Base-by-base conservation (phyloP, 2,888 invertebrate genomes). In the Eumacrocentrus americanus region DNA sequence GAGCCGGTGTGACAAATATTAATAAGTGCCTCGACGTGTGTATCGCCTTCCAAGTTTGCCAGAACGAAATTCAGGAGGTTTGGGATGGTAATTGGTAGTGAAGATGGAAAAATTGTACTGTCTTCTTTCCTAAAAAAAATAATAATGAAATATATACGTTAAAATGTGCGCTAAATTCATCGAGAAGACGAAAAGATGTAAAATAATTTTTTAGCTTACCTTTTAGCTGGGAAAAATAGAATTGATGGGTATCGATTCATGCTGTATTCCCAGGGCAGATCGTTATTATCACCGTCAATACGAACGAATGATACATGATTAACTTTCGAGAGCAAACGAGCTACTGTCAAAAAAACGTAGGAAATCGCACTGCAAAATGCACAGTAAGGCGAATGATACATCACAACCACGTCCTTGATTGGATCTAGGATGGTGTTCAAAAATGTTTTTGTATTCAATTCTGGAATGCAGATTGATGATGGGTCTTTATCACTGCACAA, bases 251-350 rank as follows among this genome's bases (percentile, higher is more conserved):
- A 90, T 53, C 83, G 83, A 64, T 89, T 87, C 83, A 91, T 91
- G 40, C 90, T 91, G 79, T 88, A 91, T 77, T 91, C 88, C 94
- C 94, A 95, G 0, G 93, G 91, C 68, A 96, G 84, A 82, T 94
- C 92, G 83, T 95, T 94, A 0, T 86, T 83, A 72, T 90, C 89
- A 16, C 90, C 92, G 82, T 95, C 92, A 35, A 96, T 87, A 14
- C 91, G 84, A 18, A 88, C 86, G 70, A 90, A 89, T 60, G 80
- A 72, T 4, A 89, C 67, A 58, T 80, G 75, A 63, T 83, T 80
- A 67, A 85, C 82, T 70, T 83, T 72, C 61, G 83, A 75, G 64
- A 88, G 84, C 78, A 88, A 85, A 71, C 87, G 85, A 54, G 90
- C 88, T 53, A 89, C 85, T 44, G 86, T 86, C 60, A 90, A 81